phyloP scores from a whole-genome alignment of 2,113 vertebrate species.

The Oostethus manadensis region DNA sequence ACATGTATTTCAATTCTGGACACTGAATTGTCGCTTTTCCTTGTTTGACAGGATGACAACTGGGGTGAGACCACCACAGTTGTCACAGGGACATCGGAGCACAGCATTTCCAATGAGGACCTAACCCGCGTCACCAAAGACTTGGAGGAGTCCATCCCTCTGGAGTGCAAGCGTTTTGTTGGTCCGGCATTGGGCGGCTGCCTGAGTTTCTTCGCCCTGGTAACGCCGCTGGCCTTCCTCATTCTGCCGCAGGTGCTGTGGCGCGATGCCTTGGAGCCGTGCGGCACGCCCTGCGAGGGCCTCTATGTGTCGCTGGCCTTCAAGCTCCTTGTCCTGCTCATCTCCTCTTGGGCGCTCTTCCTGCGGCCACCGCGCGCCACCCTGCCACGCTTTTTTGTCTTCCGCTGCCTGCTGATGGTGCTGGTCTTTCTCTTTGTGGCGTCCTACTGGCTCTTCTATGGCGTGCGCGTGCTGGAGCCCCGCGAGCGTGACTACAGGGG shows the following conservation, averaged over 20 bases:
- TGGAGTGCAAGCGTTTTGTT: slow-evolving; percentile 85
- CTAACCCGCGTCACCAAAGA: slow-evolving; percentile 87
- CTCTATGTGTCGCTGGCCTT: slow-evolving; percentile 91
- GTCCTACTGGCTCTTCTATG: slow-evolving; percentile 91
- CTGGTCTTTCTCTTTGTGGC: slow-evolving; percentile 85
- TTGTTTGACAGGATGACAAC: slow-evolving; percentile 80
- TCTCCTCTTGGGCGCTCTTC: slow-evolving; percentile 91
- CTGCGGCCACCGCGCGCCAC: slow-evolving; percentile 83
- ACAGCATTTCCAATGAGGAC: slow-evolving; percentile 93
- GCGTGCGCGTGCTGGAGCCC: slow-evolving; percentile 81
- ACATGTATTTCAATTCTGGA: not conserved
- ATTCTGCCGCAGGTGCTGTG: slow-evolving; percentile 86
- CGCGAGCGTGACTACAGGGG: slow-evolving; percentile 80
- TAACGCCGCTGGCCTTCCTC: slow-evolving; percentile 86
- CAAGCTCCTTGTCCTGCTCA: slow-evolving; percentile 87
- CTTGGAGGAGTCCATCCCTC: slow-evolving; percentile 84
- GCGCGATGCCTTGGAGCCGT: slow-evolving; percentile 80
- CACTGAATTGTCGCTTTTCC: no score
- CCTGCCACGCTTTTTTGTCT: slow-evolving; percentile 82
- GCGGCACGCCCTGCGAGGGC: slow-evolving; percentile 86
- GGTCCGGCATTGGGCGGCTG: slow-evolving; percentile 73
- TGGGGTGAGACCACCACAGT: slow-evolving; percentile 93
- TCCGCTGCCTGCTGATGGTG: slow-evolving; percentile 86
- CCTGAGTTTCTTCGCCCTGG: slow-evolving; percentile 82
- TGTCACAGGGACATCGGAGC: slow-evolving; percentile 88